phyloP scores from a whole-genome alignment of 1,140 invertebrate species.

The Charaxes varanes region DNA sequence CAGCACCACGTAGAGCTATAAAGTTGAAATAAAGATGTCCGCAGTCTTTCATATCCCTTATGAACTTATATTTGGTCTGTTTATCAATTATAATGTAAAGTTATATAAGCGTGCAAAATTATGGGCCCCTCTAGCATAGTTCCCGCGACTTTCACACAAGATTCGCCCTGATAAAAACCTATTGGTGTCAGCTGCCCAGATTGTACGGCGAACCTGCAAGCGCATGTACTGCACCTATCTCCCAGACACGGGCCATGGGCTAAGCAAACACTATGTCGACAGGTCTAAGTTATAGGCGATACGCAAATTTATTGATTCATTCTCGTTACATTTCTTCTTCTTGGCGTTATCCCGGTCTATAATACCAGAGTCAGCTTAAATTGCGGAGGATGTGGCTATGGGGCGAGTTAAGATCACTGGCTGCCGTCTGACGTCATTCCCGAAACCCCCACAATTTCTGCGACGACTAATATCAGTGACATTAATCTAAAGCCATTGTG shows the following conservation, averaged over 20 bases:
- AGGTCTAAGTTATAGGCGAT: slow-evolving; percentile 22
- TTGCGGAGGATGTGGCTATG: no score
- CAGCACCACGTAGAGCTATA: no score
- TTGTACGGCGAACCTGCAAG: slow-evolving; percentile 62
- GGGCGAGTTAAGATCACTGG: no score
- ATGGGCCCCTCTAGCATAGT: slow-evolving; percentile 25
- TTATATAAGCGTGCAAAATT: slow-evolving; percentile 15
- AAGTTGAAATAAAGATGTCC: no score
- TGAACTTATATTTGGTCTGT: slow-evolving; percentile 3
- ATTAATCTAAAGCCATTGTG: no score
- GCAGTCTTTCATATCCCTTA: not conserved
- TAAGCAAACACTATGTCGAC: slow-evolving; percentile 50
- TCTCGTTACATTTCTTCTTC: no score
- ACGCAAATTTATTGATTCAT: no score
- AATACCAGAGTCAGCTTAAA: no score
- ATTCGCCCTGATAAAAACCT: slow-evolving; percentile 66
- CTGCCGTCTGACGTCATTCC: no score
- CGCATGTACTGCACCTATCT: slow-evolving; percentile 69
- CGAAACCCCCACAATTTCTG: no score
- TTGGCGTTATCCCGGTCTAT: no score
- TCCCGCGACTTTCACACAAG: slow-evolving; percentile 61
- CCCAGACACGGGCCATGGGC: slow-evolving; percentile 59
- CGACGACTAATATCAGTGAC: no score
- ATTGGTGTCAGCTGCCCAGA: slow-evolving; percentile 66
- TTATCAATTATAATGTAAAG: slow-evolving; percentile 5